Evolutionary conservation across 92 coral and sea anemone species (phyloP).

Genomic region (Desmophyllum pertusum): DNA sequence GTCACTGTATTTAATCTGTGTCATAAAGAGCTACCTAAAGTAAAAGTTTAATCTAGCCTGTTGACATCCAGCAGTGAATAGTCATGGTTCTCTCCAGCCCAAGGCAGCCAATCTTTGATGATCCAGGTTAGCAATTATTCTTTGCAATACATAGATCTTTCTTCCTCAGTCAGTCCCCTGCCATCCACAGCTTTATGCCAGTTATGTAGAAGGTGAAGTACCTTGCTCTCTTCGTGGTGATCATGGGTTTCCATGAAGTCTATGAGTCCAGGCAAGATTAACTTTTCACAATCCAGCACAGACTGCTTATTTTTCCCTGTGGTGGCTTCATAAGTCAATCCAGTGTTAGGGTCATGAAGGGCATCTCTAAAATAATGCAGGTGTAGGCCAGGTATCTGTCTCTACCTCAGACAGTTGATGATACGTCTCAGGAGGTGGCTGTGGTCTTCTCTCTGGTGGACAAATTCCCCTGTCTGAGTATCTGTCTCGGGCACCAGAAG

Average conservation of each 20-base stretch:
- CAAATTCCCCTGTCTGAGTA: conserved; percentile 7
- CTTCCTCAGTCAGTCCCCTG: conserved; percentile 47
- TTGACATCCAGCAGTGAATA: conserved; percentile 43
- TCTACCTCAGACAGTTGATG: conserved; percentile 12
- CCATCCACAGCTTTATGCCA: conserved; percentile 64
- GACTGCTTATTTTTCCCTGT: conserved; percentile 55
- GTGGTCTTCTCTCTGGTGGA: conserved; percentile 46
- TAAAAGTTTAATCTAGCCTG: conserved; percentile 17
- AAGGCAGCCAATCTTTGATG: conserved; percentile 62
- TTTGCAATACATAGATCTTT: conserved; percentile 13
- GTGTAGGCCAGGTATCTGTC: not conserved
- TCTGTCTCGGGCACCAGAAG: conserved; percentile 24
- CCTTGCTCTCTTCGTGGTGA: conserved; percentile 18
- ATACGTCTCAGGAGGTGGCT: conserved; percentile 41
- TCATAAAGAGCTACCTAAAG: too few species aligned
- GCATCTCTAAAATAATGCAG: not conserved
- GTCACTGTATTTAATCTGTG: not conserved
- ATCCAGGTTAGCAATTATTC: conserved; percentile 55
- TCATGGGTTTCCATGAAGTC: conserved; percentile 16
- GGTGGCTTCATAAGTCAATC: conserved; percentile 55
- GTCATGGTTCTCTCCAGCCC: conserved; percentile 23
- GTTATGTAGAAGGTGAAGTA: conserved; percentile 27
- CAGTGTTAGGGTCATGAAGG: conserved; percentile 20
- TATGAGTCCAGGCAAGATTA: conserved; percentile 34
- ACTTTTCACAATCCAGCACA: conserved; percentile 51